phyloP scores from a whole-genome alignment of 92 coral and sea anemone species.

The Porites rus region DNA sequence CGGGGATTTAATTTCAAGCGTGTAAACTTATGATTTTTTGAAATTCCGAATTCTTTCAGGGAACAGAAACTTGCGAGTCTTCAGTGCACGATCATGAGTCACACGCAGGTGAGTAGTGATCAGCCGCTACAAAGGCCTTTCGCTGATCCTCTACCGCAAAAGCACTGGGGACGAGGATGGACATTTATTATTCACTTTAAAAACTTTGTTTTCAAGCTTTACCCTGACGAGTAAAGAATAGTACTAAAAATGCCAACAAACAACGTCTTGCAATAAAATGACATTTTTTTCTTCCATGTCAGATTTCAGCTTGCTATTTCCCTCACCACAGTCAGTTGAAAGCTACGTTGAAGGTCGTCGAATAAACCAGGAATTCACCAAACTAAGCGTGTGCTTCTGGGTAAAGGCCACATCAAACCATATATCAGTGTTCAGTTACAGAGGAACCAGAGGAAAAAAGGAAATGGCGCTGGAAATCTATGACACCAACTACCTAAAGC shows the following conservation, averaged over 20 bases:
- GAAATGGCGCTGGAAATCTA: background rate
- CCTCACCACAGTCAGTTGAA: background rate
- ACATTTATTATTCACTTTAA: too few relatives aligned
- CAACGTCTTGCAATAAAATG: background rate
- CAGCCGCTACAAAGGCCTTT: too few relatives aligned
- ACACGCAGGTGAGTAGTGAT: background rate
- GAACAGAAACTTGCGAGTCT: background rate
- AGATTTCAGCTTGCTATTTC: conserved; percentile 30
- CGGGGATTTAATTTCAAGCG: too few relatives aligned
- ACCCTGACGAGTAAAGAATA: too few relatives aligned
- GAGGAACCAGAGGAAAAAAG: background rate
- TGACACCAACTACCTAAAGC: background rate
- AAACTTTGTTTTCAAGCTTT: too few relatives aligned
- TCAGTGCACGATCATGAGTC: background rate
- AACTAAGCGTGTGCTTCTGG: conserved; percentile 41
- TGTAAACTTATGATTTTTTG: background rate
- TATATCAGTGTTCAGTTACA: conserved; percentile 21
- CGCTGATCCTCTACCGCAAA: too few relatives aligned
- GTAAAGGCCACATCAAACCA: background rate
- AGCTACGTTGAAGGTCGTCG: background rate
- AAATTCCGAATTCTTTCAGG: conserved; percentile 13
- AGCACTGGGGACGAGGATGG: too few relatives aligned
- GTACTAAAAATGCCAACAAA: background rate
- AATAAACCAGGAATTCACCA: background rate
- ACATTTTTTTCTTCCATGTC: background rate